Conservation (phyloP, 2,888 invertebrate genomes). For the Elmis aenea region DNA sequence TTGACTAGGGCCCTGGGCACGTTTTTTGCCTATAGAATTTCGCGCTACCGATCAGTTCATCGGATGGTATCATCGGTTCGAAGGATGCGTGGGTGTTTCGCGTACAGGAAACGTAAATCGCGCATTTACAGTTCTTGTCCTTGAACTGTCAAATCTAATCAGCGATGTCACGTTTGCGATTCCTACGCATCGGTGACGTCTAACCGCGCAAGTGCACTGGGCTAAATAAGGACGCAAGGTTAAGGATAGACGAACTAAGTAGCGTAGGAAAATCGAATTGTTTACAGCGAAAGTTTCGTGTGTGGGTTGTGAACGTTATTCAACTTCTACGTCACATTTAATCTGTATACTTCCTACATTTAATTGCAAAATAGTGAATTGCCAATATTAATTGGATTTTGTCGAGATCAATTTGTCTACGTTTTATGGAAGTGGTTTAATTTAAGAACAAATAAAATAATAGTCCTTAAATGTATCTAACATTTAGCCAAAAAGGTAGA, state of each 20-base stretch:
- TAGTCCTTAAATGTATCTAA: too few species aligned
- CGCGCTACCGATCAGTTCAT: too few species aligned
- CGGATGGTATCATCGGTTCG: too few species aligned
- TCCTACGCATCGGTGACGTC: constrained; percentile 13
- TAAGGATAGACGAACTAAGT: constrained; percentile 21
- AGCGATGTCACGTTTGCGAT: constrained; percentile 11
- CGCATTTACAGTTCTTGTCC: constrained; percentile 11
- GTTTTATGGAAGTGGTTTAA: too few species aligned
- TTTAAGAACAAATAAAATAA: too few species aligned
- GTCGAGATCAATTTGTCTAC: constrained; percentile 11
- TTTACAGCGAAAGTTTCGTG: constrained; percentile 24
- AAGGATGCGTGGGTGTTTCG: too few species aligned
- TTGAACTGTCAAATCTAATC: constrained; percentile 20
- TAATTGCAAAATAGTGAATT: constrained; percentile 19
- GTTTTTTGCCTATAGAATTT: too few species aligned
- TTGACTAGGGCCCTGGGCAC: too few species aligned
- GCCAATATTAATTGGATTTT: constrained; percentile 18
- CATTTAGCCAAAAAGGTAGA: too few species aligned
- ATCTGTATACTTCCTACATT: constrained; percentile 20
- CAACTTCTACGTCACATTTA: constrained; percentile 24
- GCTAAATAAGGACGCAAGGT: constrained; percentile 24
- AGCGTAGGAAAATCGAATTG: constrained; percentile 20
- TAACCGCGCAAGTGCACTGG: constrained; percentile 19
- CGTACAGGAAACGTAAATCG: too few species aligned
- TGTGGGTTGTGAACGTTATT: constrained; percentile 22